Percentiles rank a stretch among this genome's conserved stretches.
Evolutionary conservation across 2,797 vertebrate species (phyloP).

Genomic region (Myotis vivesi): DNA sequence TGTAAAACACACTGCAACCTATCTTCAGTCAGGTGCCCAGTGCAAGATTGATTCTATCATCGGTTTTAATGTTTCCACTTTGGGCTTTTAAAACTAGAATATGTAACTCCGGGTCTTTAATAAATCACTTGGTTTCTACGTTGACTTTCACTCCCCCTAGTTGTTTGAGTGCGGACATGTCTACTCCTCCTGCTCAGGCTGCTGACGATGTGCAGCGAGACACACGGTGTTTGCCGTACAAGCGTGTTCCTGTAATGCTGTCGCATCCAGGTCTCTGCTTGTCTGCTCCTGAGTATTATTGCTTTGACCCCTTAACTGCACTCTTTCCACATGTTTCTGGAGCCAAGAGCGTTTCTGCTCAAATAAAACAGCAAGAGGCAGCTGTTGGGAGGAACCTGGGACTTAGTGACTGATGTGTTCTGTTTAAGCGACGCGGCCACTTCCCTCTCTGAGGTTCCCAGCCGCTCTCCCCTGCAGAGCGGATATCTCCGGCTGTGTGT

Average conservation of each 20-base stretch:
- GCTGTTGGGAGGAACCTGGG: neutral
- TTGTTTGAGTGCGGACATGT: neutral
- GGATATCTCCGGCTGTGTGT: neutral
- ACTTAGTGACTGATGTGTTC: neutral
- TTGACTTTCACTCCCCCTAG: neutral
- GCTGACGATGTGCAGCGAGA: rapidly evolving
- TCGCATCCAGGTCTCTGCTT: neutral
- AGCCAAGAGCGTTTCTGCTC: neutral
- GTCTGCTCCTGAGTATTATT: neutral
- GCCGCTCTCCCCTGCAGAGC: neutral
- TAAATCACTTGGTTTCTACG: rapidly evolving
- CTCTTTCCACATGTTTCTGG: neutral
- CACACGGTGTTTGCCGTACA: rapidly evolving
- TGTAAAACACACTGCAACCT: rapidly evolving
- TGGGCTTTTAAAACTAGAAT: neutral
- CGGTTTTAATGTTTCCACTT: rapidly evolving
- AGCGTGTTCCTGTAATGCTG: rapidly evolving
- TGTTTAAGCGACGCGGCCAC: rapidly evolving
- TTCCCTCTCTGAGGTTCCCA: neutral
- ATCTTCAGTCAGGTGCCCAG: rapidly evolving
- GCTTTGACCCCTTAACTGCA: neutral
- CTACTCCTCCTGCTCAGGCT: rapidly evolving
- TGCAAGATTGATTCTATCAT: rapidly evolving
- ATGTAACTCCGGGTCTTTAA: rapidly evolving
- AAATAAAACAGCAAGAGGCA: neutral